Conservation (phyloP, 2,113 vertebrate genomes). For the pig (Sus scrofa) region DNA sequence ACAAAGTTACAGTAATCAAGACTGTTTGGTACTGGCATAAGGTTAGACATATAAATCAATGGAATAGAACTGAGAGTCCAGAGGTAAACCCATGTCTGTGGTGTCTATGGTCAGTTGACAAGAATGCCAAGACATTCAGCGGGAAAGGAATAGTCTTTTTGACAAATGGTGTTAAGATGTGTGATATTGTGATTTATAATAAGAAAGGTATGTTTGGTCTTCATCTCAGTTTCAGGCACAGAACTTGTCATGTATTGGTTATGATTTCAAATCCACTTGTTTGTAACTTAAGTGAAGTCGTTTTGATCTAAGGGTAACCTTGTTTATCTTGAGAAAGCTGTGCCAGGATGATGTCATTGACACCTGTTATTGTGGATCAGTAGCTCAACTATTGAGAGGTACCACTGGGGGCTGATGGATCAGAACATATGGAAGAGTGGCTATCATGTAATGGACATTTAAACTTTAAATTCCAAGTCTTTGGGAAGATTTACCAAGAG, state of each 20-base stretch:
- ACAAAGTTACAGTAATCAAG: not conserved
- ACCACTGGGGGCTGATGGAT: accelerated
- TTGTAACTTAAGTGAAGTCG: not conserved
- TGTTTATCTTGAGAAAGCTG: not conserved
- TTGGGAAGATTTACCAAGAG: not conserved
- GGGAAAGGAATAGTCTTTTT: not conserved
- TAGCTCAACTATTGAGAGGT: not conserved
- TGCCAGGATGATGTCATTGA: not conserved
- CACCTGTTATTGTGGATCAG: not conserved
- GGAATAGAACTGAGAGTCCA: not conserved
- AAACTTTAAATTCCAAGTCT: not conserved
- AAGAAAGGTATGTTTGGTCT: not conserved
- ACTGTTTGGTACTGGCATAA: not conserved
- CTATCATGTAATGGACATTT: not conserved
- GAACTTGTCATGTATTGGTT: not conserved
- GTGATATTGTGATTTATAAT: not conserved
- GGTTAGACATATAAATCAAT: not conserved
- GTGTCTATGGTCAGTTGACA: not conserved
- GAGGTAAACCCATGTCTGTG: not conserved
- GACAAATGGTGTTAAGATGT: not conserved
- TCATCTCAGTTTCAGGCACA: not conserved
- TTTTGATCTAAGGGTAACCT: not conserved
- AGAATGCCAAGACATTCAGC: not conserved
- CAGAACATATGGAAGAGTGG: not conserved
- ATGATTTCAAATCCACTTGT: not conserved